Percentiles rank a stretch among this genome's conserved stretches.
These are phyloP conservation scores for Hydrotaea cyrtoneurina DNA, from an alignment of 2,888 invertebrate genomes.

Conservation along the genomic window DNA sequence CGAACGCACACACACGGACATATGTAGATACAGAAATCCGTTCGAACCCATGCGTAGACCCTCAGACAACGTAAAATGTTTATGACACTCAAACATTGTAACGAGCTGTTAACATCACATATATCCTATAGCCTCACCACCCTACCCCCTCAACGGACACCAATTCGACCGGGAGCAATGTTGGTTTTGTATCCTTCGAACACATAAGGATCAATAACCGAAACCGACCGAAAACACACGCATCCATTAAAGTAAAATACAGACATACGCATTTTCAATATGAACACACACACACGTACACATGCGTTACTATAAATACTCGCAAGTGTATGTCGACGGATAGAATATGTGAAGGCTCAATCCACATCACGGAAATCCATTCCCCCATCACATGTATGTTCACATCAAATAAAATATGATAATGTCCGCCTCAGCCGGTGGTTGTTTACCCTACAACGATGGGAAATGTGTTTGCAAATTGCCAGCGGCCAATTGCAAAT, in stretches of 20 bases:
- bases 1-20: neutral
- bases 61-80: neutral
- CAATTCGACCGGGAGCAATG: neutral
- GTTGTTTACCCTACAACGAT: too few relatives aligned
- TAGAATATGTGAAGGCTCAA: too few relatives aligned
- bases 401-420: too few relatives aligned
- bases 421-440: too few relatives aligned
- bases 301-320: too few relatives aligned
- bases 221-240: neutral
- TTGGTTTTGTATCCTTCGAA: neutral
- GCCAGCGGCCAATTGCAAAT: too few relatives aligned
- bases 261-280: too few relatives aligned
- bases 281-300: too few relatives aligned
- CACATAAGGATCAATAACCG: slow-evolving; percentile 9
- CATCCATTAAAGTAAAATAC: neutral
- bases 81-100: slow-evolving; percentile 3
- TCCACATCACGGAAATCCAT: too few relatives aligned
- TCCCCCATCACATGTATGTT: too few relatives aligned
- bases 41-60: neutral
- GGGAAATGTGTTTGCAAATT: too few relatives aligned
- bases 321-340: too few relatives aligned
- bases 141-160: neutral
- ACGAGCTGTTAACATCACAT: slow-evolving; percentile 1
- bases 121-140: neutral
- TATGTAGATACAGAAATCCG: neutral